Conservation (phyloP, 2,113 vertebrate genomes). For the Ophthalmolycus amberensis region DNA sequence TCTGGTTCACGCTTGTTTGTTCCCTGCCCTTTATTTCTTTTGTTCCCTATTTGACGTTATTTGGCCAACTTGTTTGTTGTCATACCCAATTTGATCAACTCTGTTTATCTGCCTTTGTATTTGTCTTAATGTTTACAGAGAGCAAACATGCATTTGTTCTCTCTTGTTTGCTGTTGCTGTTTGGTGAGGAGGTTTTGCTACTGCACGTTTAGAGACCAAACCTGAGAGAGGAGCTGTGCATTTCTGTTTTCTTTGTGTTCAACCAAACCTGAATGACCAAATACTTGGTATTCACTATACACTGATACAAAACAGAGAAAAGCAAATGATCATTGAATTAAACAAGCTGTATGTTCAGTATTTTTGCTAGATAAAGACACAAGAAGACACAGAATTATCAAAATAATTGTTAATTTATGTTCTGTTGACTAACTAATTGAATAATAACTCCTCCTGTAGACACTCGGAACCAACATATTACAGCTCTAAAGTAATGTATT, state of each 20-base stretch:
- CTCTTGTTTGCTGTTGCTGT: constrained; percentile 56
- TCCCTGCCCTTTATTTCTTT: constrained; percentile 57
- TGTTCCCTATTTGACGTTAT: constrained; percentile 63
- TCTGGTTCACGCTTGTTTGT: constrained; percentile 54
- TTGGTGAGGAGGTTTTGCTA: constrained; percentile 29
- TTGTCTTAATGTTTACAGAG: constrained; percentile 65
- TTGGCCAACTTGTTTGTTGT: constrained; percentile 76
- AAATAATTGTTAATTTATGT: neutral
- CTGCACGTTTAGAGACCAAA: constrained; percentile 31
- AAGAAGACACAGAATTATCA: neutral
- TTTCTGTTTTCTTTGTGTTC: neutral
- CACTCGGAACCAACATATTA: neutral
- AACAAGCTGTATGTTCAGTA: neutral
- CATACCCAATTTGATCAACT: constrained; percentile 67
- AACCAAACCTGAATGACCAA: neutral
- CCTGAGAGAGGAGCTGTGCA: constrained; percentile 4
- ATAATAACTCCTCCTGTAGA: neutral
- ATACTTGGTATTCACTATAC: neutral
- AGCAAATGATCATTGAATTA: neutral
- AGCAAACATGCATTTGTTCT: constrained; percentile 50
- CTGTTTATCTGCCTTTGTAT: constrained; percentile 57
- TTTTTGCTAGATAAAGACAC: neutral
- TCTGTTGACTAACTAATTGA: neutral
- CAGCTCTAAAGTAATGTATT: neutral
- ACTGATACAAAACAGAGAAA: neutral